Conservation (phyloP, 2,797 vertebrate species). For the Varecia variegata region DNA sequence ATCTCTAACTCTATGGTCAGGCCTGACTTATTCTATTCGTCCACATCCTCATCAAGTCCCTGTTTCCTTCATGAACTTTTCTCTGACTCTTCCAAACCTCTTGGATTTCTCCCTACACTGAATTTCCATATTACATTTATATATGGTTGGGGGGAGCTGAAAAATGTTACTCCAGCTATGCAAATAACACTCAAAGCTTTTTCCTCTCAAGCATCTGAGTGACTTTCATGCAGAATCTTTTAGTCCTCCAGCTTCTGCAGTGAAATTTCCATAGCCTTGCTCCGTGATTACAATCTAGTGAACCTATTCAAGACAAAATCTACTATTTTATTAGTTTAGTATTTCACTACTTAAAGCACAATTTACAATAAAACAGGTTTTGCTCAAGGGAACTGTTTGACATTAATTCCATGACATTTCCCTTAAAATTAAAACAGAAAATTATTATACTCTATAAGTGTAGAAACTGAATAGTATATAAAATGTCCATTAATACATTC, state of each 20-base stretch:
- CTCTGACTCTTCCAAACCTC: background rate
- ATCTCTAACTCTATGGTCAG: background rate
- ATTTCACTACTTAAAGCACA: background rate
- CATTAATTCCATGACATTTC: background rate
- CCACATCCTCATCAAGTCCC: background rate
- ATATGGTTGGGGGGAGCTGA: background rate
- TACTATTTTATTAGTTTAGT: background rate
- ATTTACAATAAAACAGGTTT: background rate
- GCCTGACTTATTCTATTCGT: background rate
- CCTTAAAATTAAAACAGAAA: background rate
- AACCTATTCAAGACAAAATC: background rate
- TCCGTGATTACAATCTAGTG: background rate
- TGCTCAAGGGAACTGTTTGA: background rate
- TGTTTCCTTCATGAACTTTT: background rate
- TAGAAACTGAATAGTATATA: background rate
- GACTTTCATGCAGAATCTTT: background rate
- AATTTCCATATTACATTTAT: background rate
- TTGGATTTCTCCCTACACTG: background rate
- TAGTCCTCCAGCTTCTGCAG: background rate
- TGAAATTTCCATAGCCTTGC: background rate
- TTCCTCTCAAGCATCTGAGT: background rate
- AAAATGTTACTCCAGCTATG: background rate
- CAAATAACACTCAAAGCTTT: background rate
- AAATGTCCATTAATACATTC: background rate
- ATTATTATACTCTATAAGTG: background rate